These are phyloP conservation scores for Hippopotamyrus pictus DNA, from an alignment of 2,797 vertebrate species.

Conservation along the genomic window DNA sequence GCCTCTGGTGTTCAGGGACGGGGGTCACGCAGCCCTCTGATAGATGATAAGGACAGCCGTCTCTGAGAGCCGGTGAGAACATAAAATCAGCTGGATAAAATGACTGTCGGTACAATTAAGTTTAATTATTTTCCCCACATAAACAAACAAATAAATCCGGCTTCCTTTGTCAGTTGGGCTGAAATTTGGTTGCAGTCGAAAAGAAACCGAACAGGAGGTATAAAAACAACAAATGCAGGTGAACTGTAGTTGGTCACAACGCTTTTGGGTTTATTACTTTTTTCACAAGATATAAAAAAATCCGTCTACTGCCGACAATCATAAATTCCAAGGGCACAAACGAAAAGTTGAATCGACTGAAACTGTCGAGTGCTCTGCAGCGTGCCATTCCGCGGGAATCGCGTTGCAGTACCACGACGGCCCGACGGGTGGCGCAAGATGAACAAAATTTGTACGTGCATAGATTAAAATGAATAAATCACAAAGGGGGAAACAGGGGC, in stretches of 20 bases:
- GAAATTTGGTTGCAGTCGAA: neutral
- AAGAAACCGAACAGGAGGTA: neutral
- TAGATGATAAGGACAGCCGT: neutral
- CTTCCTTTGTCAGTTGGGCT: neutral
- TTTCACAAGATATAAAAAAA: conserved; percentile 3
- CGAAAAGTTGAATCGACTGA: neutral
- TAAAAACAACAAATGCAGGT: neutral
- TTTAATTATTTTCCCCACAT: neutral
- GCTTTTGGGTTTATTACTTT: conserved; percentile 9
- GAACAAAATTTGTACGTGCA: conserved; percentile 28
- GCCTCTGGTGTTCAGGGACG: neutral
- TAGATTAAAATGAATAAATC: neutral
- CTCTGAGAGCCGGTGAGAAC: neutral
- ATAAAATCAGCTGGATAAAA: neutral
- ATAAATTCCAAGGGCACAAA: neutral
- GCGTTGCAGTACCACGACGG: conserved; percentile 29
- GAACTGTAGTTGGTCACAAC: neutral
- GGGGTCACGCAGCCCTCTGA: neutral
- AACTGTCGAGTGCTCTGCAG: neutral
- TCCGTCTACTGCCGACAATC: neutral
- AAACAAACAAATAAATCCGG: neutral
- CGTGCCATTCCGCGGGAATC: neutral
- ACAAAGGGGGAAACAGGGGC: conserved; percentile 22
- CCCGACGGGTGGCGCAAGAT: conserved; percentile 46
- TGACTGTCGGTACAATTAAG: neutral